Base-by-base conservation (phyloP, 2,797 vertebrate genomes). In the Melanotaenia maccullochi region DNA sequence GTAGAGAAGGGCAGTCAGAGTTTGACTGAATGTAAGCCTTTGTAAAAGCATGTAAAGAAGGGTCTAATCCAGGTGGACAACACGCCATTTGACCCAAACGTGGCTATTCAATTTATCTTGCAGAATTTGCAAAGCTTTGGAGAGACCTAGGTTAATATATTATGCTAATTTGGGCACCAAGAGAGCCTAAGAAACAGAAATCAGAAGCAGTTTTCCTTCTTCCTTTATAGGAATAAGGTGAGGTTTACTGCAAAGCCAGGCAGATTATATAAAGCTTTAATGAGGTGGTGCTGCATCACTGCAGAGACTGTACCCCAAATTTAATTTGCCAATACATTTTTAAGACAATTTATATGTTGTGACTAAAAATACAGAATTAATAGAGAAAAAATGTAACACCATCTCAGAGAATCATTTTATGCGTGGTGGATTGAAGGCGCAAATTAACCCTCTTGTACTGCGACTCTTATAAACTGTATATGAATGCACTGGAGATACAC, bases 91-190 rank as follows among this genome's bases (percentile, higher is more conserved):
- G 75, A 79, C 72, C 83, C 32, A 47, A 44, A 69, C 74, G 79
- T 78, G 65, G 82, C 58, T 66, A 60, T 78, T 84, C 52, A 73
- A 61, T 81, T 79, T 81, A 72, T 65, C 60, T 80, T 83, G 75
- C 28, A 57, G 35, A 73, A 69, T 76, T 57, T 6, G 8, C 49
- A 44, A 71, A 79, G 69, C 60, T 57, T 73, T 9, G 7, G 55
- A 74, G 62, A 69, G 60, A 68, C 73, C 79, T 9, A 47, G 54
- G 59, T 85, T 75, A 71, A 83, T 78, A 77, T 49, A 78, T 81
- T 78, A 84, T 76, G 83, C 56, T 85, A 78, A 89, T 74, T 16
- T 42, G n/a, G n/a, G 8, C 56, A 38, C 42, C 30, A 64, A 72
- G 59, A 65, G 65, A 57, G 80, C 33, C 32, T 16, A 60, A 63